Base-by-base conservation (phyloP, 2,888 invertebrate genomes). In the Notodonta ziczac region DNA sequence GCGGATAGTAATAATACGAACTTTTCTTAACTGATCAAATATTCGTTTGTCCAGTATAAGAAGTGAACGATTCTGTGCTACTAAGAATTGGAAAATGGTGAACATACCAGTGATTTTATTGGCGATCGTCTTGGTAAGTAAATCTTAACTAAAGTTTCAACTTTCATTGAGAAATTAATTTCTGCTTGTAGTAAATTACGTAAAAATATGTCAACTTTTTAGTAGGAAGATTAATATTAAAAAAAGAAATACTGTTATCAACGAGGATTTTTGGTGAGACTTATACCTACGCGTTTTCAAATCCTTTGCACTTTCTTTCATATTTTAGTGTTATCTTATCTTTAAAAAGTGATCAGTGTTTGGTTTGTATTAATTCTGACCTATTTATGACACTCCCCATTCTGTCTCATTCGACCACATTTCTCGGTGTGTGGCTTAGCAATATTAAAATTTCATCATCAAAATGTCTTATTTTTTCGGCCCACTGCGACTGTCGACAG, bases 1-100 rank as follows among this genome's bases (percentile, higher is more conserved):
- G 71, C 75, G 73, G 71, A 74, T 67, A 69, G 72, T 74, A 67
- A 68, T 69, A 67, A 66, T 69, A 69, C 77, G 78, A 84, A 81
- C 78, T 72, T 68, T 82, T 88, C 90, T 90, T 90, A 83, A 66
- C 85, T 82, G 86, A 83, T 87, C 89, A 91, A 82, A 84, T 76
- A 71, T 53, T 63, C 61, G 65, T 90, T 92, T 89, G 88, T 84
- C 80, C 74, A 74, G 86, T 86, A 65, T 80, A 89, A 88, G 88
- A 87, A 88, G 82, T 83, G 82, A 77, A 73, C 62, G 66, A 62
- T 61, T 64, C 66, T 73, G 66, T 61, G 56, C 5, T 13, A 35
- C 42, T 51, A 64, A 73, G 52, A 69, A 67, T 61, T 72, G 62
- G 74, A 86, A 79, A 77, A 91, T 91, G 90, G 74, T 73, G 78